These are phyloP conservation scores for Pandion haliaetus DNA, from an alignment of 2,113 vertebrate species.

Conservation along the genomic window DNA sequence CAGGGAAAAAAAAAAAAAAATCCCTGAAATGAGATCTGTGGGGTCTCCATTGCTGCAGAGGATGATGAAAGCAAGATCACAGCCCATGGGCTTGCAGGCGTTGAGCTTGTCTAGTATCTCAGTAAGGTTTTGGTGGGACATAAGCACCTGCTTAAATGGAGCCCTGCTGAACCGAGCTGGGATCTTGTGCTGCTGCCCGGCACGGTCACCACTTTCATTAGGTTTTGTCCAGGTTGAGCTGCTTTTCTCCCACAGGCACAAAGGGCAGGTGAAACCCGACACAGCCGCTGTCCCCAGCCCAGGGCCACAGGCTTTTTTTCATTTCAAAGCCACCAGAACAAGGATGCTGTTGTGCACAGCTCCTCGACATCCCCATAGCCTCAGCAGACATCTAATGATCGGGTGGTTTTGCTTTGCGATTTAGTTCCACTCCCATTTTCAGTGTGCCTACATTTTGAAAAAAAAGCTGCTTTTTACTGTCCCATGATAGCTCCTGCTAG, in stretches of 20 bases:
- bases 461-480: neutral
- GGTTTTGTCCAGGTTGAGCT: neutral
- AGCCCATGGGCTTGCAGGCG: neutral
- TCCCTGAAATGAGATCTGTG: neutral
- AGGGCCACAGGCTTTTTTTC: neutral
- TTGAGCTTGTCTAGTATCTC: neutral
- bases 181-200: neutral
- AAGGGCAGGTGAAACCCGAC: constrained; percentile 19
- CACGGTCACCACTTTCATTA: neutral
- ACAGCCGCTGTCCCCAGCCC: neutral
- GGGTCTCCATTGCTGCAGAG: neutral
- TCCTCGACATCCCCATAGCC: neutral
- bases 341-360: neutral
- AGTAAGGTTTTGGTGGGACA: neutral
- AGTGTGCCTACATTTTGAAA: neutral
- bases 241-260: neutral
- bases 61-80: neutral
- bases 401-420: neutral
- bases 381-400: neutral
- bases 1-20: neutral
- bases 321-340: constrained; percentile 27
- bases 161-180: neutral
- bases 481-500: neutral
- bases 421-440: neutral
- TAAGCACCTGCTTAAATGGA: neutral